Base-by-base conservation (phyloP, 2,888 invertebrate genomes). In the Axea sp. region DNA sequence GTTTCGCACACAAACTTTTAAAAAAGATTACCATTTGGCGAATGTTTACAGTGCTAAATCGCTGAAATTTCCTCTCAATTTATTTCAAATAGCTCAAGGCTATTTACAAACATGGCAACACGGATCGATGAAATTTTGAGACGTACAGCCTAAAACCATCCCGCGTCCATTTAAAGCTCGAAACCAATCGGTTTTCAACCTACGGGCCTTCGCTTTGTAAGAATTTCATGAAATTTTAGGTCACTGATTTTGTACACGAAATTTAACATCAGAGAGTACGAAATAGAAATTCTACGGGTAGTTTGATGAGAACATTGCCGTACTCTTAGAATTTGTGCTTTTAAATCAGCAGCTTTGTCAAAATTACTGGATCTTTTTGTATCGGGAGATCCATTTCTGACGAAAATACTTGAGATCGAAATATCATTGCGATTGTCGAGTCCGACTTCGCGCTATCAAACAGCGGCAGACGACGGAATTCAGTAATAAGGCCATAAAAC, bases 401-500 rank as follows among this genome's bases (percentile, higher is more conserved):
- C 8, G 57, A 31, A 6, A 5, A 24, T 57, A 33, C 15, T 22
- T 19, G 9, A 41, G 51, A 59, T 59, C 51, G 59, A 33, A 59
- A 53, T 45, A 69, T 60, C 35, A 35, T 30, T 28, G 12, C 22
- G 53, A 59, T 60, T 37, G 45, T 51, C 43, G 24, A 24, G 53
- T 12, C 22, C 39, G 47, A 33, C 55, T 47, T 47, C 19, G 41
- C 17, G 22, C 39, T 12, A 22, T 43, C 45, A 9, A 53, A 39
- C 17, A 14, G 30, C 22, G 24, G 14, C 43, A 26, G 30, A 49
- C 31, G 45, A 45, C 41, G 26, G 28, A 39, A 45, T 55, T 28
- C 28, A 22, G 59, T 43, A 67, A 60, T 60, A 62, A 67, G 55
- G 41, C 43, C 62, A 55, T 62, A 55, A 73, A 73, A 53, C 11